Conservation (phyloP, 2,888 invertebrate genomes). For the Polyommatus icarus region DNA sequence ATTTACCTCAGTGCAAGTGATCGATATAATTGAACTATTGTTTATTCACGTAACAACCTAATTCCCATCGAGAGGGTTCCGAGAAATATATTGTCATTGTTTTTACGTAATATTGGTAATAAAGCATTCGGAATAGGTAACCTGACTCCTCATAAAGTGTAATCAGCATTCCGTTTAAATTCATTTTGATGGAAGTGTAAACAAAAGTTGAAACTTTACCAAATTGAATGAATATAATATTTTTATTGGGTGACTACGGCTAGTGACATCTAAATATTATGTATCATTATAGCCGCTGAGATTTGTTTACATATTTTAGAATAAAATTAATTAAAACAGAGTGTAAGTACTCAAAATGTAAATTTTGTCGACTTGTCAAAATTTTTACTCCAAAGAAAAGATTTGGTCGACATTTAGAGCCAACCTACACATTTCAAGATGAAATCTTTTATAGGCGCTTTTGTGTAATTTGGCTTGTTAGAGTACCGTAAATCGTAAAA, state of each 20-base stretch:
- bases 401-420: not conserved
- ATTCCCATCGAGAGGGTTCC: slow-evolving; percentile 17
- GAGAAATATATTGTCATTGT: slow-evolving; percentile 18
- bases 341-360: too few relatives aligned
- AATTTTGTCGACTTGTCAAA: too few relatives aligned
- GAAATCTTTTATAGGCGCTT: not conserved
- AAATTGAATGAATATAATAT: too few relatives aligned
- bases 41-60: slow-evolving; percentile 15
- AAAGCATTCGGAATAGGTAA: not conserved
- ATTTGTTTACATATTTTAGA: too few relatives aligned
- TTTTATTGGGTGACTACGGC: too few relatives aligned
- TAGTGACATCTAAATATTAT: too few relatives aligned
- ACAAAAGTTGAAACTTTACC: too few relatives aligned
- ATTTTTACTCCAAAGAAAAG: not conserved
- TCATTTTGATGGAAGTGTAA: not conserved
- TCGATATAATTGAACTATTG: slow-evolving; percentile 5
- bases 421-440: not conserved
- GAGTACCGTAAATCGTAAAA: slow-evolving; percentile 5
- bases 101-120: slow-evolving; percentile 18
- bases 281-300: too few relatives aligned
- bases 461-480: slow-evolving; percentile 12
- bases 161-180: not conserved
- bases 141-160: not conserved
- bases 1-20: slow-evolving; percentile 15
- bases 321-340: too few relatives aligned